Conservation (phyloP, 2,113 vertebrate species). For the Porphyrio hochstetteri region DNA sequence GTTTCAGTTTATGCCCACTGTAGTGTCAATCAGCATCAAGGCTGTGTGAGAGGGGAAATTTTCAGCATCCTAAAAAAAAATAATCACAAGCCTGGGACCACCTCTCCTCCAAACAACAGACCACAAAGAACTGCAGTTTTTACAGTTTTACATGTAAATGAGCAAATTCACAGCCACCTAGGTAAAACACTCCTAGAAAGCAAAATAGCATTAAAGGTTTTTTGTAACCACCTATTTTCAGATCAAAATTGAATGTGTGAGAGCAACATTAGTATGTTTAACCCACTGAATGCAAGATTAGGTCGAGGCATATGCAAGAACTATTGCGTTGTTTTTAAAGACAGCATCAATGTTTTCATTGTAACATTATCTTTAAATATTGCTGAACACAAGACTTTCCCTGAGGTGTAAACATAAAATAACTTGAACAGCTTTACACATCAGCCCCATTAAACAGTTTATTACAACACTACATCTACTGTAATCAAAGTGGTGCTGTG, state of each 20-base stretch:
- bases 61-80: not conserved
- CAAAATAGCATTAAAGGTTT: conserved; percentile 77
- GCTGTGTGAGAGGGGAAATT: not conserved
- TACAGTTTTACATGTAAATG: conserved; percentile 75
- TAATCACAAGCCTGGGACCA: not conserved
- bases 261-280: conserved; percentile 75
- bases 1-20: conserved; percentile 7
- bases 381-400: conserved; percentile 87
- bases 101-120: conserved; percentile 34
- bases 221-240: conserved; percentile 70
- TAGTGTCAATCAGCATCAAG: conserved; percentile 44
- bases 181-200: conserved; percentile 77
- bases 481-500: conserved; percentile 95
- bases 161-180: conserved; percentile 78
- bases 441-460: conserved; percentile 97
- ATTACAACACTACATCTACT: conserved; percentile 99
- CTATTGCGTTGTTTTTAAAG: conserved; percentile 77
- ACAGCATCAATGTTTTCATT: conserved; percentile 79
- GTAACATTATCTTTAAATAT: conserved; percentile 83
- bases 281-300: conserved; percentile 77
- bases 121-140: conserved; percentile 69
- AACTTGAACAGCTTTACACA: conserved; percentile 90
- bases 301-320: conserved; percentile 78
- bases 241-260: conserved; percentile 76
- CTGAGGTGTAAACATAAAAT: conserved; percentile 89